phyloP scores from a whole-genome alignment of 2,888 invertebrate species.

The Mesorhabditis spiculigera region DNA sequence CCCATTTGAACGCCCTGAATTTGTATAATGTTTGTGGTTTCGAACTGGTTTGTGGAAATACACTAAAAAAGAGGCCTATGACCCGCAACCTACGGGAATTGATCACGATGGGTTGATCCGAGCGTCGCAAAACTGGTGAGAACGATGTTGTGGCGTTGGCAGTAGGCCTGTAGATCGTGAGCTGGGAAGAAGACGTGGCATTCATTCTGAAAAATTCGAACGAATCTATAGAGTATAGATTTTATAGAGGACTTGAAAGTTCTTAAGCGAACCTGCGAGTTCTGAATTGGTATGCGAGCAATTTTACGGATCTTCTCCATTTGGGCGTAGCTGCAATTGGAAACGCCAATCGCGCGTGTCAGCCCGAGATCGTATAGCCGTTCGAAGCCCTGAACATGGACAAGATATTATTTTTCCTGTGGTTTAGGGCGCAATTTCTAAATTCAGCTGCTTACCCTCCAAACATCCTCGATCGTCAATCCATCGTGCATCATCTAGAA shows the following conservation, averaged over 20 bases:
- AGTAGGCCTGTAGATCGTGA: constrained; percentile 6
- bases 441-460: neutral
- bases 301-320: constrained; percentile 10
- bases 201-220: neutral
- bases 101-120: neutral
- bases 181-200: neutral
- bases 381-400: constrained; percentile 6
- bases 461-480: neutral
- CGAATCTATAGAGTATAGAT: no score
- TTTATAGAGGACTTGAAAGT: no score
- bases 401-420: neutral
- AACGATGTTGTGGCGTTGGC: neutral
- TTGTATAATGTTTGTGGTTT: neutral
- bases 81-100: neutral
- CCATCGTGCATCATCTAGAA: neutral
- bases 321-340: neutral
- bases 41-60: neutral
- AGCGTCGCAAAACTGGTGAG: neutral
- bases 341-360: constrained; percentile 8
- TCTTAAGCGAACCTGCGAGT: neutral
- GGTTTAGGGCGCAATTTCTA: neutral
- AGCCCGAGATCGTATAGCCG: constrained; percentile 8
- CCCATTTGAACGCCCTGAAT: constrained; percentile 4
- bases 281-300: constrained; percentile 4
- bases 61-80: no score